Evolutionary conservation across 2,888 invertebrate species (phyloP).

Genomic region (Dynastes tityus): DNA sequence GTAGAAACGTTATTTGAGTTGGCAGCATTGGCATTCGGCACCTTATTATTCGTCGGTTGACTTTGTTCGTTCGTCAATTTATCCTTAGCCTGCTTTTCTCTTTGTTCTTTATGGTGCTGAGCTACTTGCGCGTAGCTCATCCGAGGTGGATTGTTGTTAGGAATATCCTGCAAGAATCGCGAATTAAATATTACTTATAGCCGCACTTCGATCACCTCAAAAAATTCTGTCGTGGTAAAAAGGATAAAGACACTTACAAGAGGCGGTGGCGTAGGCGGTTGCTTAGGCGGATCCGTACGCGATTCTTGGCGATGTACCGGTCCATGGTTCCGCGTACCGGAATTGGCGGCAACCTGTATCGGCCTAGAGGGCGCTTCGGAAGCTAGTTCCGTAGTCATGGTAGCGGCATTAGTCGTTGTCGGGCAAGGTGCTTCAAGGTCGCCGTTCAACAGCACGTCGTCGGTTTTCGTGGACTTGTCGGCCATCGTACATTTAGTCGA

Average conservation of each 20-base stretch:
- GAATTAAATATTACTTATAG: neutral
- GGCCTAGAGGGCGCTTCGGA: slow-evolving; percentile 64
- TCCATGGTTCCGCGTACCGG: slow-evolving; percentile 59
- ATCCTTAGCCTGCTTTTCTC: slow-evolving; percentile 61
- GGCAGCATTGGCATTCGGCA: slow-evolving; percentile 47
- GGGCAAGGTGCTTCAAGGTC: slow-evolving; percentile 65
- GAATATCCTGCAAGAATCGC: slow-evolving; percentile 54
- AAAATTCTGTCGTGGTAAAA: no score
- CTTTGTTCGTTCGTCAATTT: slow-evolving; percentile 55
- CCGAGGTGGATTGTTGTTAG: slow-evolving; percentile 66
- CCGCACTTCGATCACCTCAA: no score
- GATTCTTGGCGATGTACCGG: slow-evolving; percentile 55
- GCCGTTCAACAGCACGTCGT: slow-evolving; percentile 67
- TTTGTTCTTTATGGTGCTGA: slow-evolving; percentile 75
- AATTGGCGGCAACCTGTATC: slow-evolving; percentile 60
- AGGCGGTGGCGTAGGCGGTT: slow-evolving; percentile 61
- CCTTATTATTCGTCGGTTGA: slow-evolving; percentile 50
- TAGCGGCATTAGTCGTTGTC: slow-evolving; percentile 73
- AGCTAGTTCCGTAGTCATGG: slow-evolving; percentile 72
- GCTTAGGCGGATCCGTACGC: slow-evolving; percentile 56
- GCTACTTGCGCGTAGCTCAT: slow-evolving; percentile 81
- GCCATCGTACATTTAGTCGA: slow-evolving; percentile 73
- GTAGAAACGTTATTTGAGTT: slow-evolving; percentile 53
- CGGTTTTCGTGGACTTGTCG: slow-evolving; percentile 83
- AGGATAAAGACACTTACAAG: slow-evolving; percentile 54